A percentile compares a stretch with the other conserved stretches of the same genome.
Conservation (phyloP, 2,797 vertebrate genomes). For the Notolabrus celidotus region DNA sequence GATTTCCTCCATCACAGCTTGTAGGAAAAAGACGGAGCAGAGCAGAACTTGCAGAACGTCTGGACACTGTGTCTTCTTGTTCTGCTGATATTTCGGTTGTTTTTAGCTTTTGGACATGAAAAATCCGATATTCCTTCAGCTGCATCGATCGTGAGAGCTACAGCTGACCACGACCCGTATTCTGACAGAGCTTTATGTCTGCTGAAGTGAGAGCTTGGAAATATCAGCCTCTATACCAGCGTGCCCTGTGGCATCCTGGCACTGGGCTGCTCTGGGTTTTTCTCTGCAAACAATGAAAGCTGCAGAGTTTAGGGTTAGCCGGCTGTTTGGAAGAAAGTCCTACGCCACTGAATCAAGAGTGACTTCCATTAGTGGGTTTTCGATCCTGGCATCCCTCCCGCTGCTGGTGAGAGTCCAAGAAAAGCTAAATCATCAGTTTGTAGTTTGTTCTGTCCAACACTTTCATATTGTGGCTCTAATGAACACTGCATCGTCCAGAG, state of each 20-base stretch:
- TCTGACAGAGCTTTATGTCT: no score
- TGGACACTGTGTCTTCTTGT: not conserved
- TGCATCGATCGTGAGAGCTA: not conserved
- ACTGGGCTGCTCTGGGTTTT: no score
- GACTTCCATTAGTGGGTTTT: not conserved
- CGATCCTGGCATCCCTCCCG: not conserved
- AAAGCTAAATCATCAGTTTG: not conserved
- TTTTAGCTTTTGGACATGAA: not conserved
- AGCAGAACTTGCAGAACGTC: no score
- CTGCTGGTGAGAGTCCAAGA: not conserved
- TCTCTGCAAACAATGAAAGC: not conserved
- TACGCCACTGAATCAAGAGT: conserved; percentile 5
- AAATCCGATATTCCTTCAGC: not conserved
- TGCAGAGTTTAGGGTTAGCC: not conserved
- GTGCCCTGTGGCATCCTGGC: no score
- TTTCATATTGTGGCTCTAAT: conserved; percentile 14
- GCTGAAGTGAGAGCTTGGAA: no score
- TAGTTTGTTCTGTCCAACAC: not conserved
- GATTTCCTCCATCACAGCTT: not conserved
- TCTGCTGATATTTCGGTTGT: not conserved
- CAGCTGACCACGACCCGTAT: not conserved
- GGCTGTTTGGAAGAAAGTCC: not conserved
- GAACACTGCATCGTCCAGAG: conserved; percentile 3
- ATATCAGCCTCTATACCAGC: no score
- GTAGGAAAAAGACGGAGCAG: not conserved